phyloP scores from a whole-genome alignment of 2,797 vertebrate species.

The Peromyscus eremicus region DNA sequence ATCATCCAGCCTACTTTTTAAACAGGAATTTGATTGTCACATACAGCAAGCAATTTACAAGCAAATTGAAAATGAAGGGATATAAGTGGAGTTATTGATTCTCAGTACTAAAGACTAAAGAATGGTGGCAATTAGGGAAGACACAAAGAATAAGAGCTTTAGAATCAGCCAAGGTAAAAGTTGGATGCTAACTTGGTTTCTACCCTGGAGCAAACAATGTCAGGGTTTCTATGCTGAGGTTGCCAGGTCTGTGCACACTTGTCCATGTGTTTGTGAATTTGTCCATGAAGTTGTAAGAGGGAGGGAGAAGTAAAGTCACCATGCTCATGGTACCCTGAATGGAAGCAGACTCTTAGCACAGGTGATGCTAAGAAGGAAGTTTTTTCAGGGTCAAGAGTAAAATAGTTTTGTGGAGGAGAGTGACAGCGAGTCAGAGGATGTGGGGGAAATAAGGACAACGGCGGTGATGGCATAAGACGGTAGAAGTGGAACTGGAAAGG shows the following conservation, averaged over 20 bases:
- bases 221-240: background rate
- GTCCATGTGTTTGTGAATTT: background rate
- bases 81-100: background rate
- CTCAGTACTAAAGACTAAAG: conserved; percentile 1
- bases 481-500: background rate
- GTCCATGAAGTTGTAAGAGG: background rate
- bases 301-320: background rate
- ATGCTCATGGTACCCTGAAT: no score
- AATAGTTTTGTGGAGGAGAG: background rate
- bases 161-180: background rate
- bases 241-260: background rate
- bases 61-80: conserved; percentile 11
- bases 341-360: background rate
- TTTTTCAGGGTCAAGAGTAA: conserved; percentile 21
- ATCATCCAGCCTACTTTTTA: conserved; percentile 15
- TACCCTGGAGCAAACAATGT: background rate
- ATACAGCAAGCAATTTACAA: background rate
- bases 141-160: background rate
- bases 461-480: background rate
- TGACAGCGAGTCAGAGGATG: background rate
- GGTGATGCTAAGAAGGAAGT: background rate
- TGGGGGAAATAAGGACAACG: background rate
- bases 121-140: background rate
- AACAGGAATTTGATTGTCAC: background rate
- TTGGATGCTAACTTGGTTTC: background rate